Conservation (phyloP, 2,888 invertebrate genomes). For the Mythimna albipuncta region DNA sequence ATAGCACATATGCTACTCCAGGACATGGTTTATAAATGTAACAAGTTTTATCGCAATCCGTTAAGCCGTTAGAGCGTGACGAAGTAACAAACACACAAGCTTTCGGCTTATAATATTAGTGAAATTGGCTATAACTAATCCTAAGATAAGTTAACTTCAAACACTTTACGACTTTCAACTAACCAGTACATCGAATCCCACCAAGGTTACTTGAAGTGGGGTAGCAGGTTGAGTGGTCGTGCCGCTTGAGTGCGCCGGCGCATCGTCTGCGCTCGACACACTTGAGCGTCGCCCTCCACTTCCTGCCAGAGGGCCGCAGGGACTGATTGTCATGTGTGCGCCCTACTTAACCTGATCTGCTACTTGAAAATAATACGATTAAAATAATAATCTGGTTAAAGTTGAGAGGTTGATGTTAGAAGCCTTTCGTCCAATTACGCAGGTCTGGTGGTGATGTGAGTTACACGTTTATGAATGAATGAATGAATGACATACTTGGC, state of each 20-base stretch:
- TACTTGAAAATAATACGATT: constrained; percentile 33
- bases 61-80: too few species aligned
- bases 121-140: too few species aligned
- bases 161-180: neutral
- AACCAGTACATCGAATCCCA: constrained; percentile 8
- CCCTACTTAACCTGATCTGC: constrained; percentile 61
- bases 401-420: neutral
- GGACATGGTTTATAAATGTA: too few species aligned
- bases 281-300: constrained; percentile 63
- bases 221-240: constrained; percentile 61
- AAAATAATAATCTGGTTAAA: neutral
- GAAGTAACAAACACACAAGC: too few species aligned
- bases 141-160: neutral
- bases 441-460: too few species aligned
- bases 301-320: constrained; percentile 54
- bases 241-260: constrained; percentile 44
- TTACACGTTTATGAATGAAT: too few species aligned
- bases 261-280: constrained; percentile 55
- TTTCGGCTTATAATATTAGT: too few species aligned
- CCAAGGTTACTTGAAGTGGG: constrained; percentile 57
- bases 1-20: too few species aligned
- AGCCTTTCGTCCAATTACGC: neutral
- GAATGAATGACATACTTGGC: too few species aligned
- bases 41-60: too few species aligned
- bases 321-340: constrained; percentile 60